Percentiles rank a stretch among this genome's conserved stretches.
These are phyloP conservation scores for Trididemnum clinides DNA, from an alignment of 23 tunicate species.

Conservation along the genomic window DNA sequence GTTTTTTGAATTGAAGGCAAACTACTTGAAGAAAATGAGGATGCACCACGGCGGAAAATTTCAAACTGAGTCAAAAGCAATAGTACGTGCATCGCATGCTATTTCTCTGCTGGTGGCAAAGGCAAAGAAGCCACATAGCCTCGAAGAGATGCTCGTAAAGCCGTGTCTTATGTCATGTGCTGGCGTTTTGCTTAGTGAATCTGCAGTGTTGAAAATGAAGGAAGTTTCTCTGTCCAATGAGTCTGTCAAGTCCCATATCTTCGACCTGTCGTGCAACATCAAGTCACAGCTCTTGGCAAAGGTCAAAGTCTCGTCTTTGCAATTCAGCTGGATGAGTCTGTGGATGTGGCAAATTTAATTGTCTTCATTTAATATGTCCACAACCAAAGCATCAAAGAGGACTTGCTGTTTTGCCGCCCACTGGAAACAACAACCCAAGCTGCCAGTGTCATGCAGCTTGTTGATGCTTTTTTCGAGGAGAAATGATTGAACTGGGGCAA, in stretches of 20 bases:
- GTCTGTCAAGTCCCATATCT: constrained; percentile 26
- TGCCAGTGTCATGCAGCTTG: constrained; percentile 50
- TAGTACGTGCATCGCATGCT: constrained; percentile 5
- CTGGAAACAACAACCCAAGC: constrained; percentile 56
- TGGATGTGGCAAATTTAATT: constrained; percentile 39
- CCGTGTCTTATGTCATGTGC: constrained; percentile 22
- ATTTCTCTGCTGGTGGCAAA: constrained; percentile 14
- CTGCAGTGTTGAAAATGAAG: constrained; percentile 5
- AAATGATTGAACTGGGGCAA: constrained; percentile 47
- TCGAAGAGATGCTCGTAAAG: constrained; percentile 11
- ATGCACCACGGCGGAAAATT: constrained; percentile 1
- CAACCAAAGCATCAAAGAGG: constrained; percentile 51
- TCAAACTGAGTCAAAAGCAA: neutral
- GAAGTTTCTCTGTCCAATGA: constrained; percentile 39
- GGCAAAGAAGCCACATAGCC: neutral
- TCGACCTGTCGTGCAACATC: constrained; percentile 48
- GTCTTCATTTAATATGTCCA: constrained; percentile 40
- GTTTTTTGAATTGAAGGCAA: constrained; percentile 1
- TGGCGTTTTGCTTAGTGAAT: constrained; percentile 42
- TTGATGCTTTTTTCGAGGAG: constrained; percentile 39
- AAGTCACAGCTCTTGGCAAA: constrained; percentile 38
- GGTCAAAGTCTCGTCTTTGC: constrained; percentile 45
- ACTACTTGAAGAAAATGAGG: constrained; percentile 1
- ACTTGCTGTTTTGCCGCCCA: too few species aligned
- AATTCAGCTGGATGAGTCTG: constrained; percentile 50